Evolutionary conservation across 2,113 vertebrate species (phyloP), one percentile per base, ranked within the genome.

Genomic region (Brienomyrus brachyistius): DNA sequence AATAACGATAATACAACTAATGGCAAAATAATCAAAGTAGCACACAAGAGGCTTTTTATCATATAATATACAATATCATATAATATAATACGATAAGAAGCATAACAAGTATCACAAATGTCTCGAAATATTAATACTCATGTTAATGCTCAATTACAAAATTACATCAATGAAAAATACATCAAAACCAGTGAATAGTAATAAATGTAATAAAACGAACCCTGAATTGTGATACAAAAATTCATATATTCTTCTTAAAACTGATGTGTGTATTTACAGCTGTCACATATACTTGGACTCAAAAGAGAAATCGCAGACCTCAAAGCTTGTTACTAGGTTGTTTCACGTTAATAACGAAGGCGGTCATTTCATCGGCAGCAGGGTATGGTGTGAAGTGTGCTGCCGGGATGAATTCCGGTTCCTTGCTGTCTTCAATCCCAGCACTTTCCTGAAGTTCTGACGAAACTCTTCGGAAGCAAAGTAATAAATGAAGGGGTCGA

Each of bases 401-500:
- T 2, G 90, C 92, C 0, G 96, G 96, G 89, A 94, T 95, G 3
- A 97, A 23, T 51, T 95, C 13, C 0, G 27, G 70, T 77, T 96
- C 19, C 96, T 96, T 21, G 62, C 10, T 13, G 93, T 93, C 85
- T 50, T 91, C 35, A 92, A 62, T 4, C 92, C 62, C 48, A 98
- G 90, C 35, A 97, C 91, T 43, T 93, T 90, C 51, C 95, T 95
- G 21, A 97, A 92, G 74, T 97, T 97, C 50, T 95, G 95, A 89
- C 97, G 95, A 90, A 99, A 99, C 86, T 99, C 97, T 83, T 95
- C 97, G 0, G 95, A 98, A 4, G 97, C 98, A 91, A 99, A 98
- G 91, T 99, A 99, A 88, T 98, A 98, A 90, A 99, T 97, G 91
- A 99, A 98, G 0, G 98, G 98, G 88, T 99, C 98, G 3, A 99